Evolutionary conservation across 2,888 invertebrate species (phyloP).

Genomic region (Byasa hedistus): DNA sequence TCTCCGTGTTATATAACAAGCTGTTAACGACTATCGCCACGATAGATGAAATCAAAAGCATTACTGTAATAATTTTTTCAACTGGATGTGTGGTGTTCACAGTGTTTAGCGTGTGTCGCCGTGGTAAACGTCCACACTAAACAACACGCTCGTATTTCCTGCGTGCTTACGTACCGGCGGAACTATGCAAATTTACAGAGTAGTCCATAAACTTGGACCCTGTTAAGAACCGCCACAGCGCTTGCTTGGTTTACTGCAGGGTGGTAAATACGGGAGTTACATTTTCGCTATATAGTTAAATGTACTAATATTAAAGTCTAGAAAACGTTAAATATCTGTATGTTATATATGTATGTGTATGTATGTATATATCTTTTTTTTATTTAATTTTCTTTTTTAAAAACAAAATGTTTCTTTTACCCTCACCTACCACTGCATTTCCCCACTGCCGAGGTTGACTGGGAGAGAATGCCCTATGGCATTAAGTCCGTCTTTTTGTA

Average conservation of each 20-base stretch:
- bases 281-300: not conserved
- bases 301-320: not conserved
- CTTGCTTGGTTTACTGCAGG: constrained; percentile 34
- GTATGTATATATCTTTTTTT: too few relatives aligned
- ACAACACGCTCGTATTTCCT: constrained; percentile 33
- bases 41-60: not conserved
- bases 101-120: constrained; percentile 40
- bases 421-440: too few relatives aligned
- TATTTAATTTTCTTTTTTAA: too few relatives aligned
- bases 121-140: constrained; percentile 47
- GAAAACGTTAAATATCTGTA: too few relatives aligned
- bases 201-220: constrained; percentile 19
- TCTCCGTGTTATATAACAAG: not conserved
- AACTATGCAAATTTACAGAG: constrained; percentile 27
- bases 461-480: too few relatives aligned
- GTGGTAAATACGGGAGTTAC: constrained; percentile 31
- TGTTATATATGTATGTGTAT: too few relatives aligned
- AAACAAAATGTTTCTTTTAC: too few relatives aligned
- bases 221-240: constrained; percentile 34
- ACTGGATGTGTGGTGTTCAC: not conserved
- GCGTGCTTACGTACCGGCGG: constrained; percentile 23
- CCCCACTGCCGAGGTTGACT: too few relatives aligned
- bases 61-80: not conserved
- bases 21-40: not conserved
- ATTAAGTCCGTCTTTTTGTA: too few relatives aligned